Conservation (phyloP, 2,113 vertebrate species). For the Tringa solitaria region DNA sequence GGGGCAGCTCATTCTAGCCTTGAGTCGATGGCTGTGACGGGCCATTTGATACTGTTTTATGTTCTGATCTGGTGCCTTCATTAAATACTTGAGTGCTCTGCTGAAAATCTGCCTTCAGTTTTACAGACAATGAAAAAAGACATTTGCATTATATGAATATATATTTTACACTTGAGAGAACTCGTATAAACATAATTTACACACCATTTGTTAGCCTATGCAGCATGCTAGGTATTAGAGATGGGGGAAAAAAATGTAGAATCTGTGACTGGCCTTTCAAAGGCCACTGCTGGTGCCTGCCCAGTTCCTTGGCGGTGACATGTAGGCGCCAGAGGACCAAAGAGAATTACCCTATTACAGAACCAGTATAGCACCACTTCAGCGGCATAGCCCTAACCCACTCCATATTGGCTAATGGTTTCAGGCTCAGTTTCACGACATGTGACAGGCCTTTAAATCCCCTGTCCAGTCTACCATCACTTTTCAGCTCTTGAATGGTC, state of each 20-base stretch:
- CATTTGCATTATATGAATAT: constrained; percentile 43
- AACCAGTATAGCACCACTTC: background rate
- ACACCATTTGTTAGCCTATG: constrained; percentile 27
- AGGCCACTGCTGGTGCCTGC: background rate
- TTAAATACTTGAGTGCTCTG: constrained; percentile 13
- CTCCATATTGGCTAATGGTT: background rate
- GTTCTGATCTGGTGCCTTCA: constrained; percentile 27
- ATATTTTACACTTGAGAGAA: constrained; percentile 17
- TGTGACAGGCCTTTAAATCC: background rate
- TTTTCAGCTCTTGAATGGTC: background rate
- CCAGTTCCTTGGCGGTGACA: background rate
- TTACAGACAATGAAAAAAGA: constrained; percentile 28
- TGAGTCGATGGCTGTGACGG: background rate
- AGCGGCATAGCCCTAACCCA: background rate
- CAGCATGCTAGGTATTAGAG: background rate
- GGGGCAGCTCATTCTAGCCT: background rate
- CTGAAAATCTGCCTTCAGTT: constrained; percentile 29
- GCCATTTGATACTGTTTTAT: constrained; percentile 18
- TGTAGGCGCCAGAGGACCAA: background rate
- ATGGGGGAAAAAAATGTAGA: background rate
- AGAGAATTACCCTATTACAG: background rate
- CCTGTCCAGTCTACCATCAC: background rate
- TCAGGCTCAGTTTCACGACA: background rate
- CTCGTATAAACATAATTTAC: constrained; percentile 20
- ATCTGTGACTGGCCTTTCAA: background rate